Conservation (phyloP, 2,888 invertebrate genomes). For the Flabesymbios commensalis region DNA sequence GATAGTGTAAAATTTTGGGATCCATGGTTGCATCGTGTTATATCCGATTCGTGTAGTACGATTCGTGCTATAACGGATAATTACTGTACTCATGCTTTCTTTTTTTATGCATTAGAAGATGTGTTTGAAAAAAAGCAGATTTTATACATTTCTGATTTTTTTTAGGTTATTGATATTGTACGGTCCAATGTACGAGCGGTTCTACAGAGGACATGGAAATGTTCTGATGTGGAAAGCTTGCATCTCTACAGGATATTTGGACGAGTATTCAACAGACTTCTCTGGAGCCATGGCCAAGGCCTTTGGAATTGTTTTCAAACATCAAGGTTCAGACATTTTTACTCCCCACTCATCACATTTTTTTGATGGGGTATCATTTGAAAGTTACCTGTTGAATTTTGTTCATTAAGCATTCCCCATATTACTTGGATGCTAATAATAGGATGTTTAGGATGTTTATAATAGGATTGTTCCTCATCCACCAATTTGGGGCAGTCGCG, state of each 20-base stretch:
- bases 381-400: not conserved
- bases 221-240: slow-evolving; percentile 50
- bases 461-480: too few species aligned
- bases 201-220: slow-evolving; percentile 53
- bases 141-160: too few species aligned
- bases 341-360: not conserved
- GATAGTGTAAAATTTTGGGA: too few species aligned
- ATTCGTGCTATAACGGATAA: too few species aligned
- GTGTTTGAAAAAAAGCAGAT: too few species aligned
- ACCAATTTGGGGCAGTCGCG: too few species aligned
- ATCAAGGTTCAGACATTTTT: slow-evolving; percentile 12
- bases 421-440: not conserved
- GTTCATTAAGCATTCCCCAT: not conserved
- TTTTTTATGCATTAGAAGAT: too few species aligned
- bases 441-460: too few species aligned
- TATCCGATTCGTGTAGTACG: too few species aligned
- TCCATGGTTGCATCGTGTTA: too few species aligned
- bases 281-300: slow-evolving; percentile 61
- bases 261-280: slow-evolving; percentile 57
- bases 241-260: slow-evolving; percentile 54
- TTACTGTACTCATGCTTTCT: too few species aligned
- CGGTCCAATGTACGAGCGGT: slow-evolving; percentile 57
- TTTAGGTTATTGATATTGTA: slow-evolving; percentile 59
- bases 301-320: slow-evolving; percentile 56
- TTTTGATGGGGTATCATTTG: not conserved